Conservation (phyloP, 2,888 invertebrate species). For the Celastrina argiolus region DNA sequence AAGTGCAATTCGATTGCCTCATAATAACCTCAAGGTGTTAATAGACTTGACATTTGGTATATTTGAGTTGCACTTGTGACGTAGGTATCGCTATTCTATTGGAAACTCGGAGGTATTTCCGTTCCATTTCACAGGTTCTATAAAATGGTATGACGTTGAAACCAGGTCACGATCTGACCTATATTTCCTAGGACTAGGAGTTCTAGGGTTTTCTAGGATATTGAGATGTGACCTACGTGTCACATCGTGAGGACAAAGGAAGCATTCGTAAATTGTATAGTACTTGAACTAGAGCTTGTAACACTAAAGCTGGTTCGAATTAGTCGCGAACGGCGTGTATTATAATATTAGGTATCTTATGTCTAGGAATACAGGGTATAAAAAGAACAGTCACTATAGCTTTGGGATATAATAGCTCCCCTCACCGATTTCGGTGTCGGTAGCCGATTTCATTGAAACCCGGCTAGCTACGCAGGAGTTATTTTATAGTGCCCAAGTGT, state of each 20-base stretch:
- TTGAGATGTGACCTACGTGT: background rate
- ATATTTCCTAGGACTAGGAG: slow-evolving; percentile 1
- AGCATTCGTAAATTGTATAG: no score
- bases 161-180: slow-evolving; percentile 5
- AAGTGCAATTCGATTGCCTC: background rate
- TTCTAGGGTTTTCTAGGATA: background rate
- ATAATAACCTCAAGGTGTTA: background rate
- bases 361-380: no score
- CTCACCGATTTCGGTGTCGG: no score
- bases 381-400: no score
- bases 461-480: no score
- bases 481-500: no score
- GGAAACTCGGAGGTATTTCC: background rate
- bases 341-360: no score
- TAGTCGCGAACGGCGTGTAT: no score
- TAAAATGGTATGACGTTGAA: slow-evolving; percentile 6
- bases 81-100: background rate
- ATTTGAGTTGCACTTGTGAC: background rate
- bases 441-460: no score
- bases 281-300: no score
- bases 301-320: no score
- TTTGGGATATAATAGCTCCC: no score
- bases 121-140: slow-evolving; percentile 4
- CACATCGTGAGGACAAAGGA: background rate
- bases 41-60: background rate